A percentile compares a stretch with the other conserved stretches of the same genome.
phyloP scores from a whole-genome alignment of 2,888 invertebrate species.

The Lithophane socia region DNA sequence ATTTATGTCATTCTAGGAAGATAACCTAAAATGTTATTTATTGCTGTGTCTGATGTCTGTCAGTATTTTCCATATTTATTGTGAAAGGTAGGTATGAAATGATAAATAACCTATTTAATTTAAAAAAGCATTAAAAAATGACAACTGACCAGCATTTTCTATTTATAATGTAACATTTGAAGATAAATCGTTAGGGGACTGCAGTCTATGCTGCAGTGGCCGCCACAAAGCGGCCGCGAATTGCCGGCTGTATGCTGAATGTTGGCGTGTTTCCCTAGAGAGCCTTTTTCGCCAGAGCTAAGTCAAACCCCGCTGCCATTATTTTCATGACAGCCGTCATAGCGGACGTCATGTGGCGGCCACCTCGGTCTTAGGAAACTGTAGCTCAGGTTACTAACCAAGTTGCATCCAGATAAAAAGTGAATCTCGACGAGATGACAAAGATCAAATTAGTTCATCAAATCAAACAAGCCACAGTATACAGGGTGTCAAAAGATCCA shows the following conservation, averaged over 20 bases:
- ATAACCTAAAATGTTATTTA: conserved; percentile 10
- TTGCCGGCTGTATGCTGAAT: too few species aligned
- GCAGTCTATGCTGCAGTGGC: too few species aligned
- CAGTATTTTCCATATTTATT: neutral
- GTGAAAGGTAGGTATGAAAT: neutral
- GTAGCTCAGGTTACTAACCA: too few species aligned
- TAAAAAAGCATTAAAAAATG: too few species aligned
- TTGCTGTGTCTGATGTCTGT: neutral
- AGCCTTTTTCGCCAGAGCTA: too few species aligned
- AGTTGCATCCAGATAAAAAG: neutral
- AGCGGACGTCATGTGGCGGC: too few species aligned
- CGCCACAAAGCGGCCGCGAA: too few species aligned
- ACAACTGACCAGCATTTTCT: neutral
- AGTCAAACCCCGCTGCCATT: too few species aligned
- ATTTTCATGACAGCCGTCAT: too few species aligned
- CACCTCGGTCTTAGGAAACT: too few species aligned
- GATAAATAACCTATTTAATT: neutral
- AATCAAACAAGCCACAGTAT: neutral
- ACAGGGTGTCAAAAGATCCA: neutral
- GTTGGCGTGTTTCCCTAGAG: too few species aligned
- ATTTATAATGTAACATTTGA: neutral
- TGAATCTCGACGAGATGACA: neutral
- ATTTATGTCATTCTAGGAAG: conserved; percentile 7
- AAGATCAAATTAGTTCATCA: neutral
- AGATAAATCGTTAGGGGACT: neutral